Conservation (phyloP, 2,888 invertebrate species). For the Notocelia uddmanniana region DNA sequence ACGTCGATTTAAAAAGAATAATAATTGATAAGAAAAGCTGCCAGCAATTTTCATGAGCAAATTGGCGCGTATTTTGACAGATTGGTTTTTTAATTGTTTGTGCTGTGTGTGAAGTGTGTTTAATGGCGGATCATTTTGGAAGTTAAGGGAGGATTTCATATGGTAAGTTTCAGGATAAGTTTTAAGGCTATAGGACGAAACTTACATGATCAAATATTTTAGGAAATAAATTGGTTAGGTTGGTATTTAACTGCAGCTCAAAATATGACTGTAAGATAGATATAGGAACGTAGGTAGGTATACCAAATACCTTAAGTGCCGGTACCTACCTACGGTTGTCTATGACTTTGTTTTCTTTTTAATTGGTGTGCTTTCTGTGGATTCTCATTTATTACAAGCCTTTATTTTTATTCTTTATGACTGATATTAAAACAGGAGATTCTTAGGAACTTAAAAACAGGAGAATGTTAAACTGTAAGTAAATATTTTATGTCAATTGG, state of each 20-base stretch:
- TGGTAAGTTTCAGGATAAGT: conserved; percentile 32
- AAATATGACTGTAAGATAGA: background rate
- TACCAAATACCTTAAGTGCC: background rate
- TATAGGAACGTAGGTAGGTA: background rate
- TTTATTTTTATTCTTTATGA: background rate
- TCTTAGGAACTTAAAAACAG: too few relatives aligned
- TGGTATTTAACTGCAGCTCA: background rate
- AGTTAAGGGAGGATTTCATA: conserved; percentile 38
- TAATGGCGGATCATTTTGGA: conserved; percentile 43
- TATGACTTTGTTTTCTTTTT: background rate
- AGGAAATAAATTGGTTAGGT: background rate
- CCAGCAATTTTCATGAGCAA: conserved; percentile 29
- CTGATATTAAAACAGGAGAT: background rate
- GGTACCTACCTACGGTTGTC: background rate
- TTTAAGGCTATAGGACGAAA: background rate
- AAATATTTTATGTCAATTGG: too few relatives aligned
- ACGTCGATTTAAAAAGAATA: conserved; percentile 58
- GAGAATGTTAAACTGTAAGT: background rate
- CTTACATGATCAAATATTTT: background rate
- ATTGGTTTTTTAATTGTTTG: conserved; percentile 35
- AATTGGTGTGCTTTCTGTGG: background rate
- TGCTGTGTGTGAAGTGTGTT: conserved; percentile 43
- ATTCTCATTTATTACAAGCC: too few relatives aligned
- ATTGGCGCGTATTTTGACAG: conserved; percentile 39
- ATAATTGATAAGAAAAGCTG: conserved; percentile 44